Percentiles rank a stretch among this genome's conserved stretches.
Conservation (phyloP, 2,797 vertebrate genomes). For the Anableps anableps region DNA sequence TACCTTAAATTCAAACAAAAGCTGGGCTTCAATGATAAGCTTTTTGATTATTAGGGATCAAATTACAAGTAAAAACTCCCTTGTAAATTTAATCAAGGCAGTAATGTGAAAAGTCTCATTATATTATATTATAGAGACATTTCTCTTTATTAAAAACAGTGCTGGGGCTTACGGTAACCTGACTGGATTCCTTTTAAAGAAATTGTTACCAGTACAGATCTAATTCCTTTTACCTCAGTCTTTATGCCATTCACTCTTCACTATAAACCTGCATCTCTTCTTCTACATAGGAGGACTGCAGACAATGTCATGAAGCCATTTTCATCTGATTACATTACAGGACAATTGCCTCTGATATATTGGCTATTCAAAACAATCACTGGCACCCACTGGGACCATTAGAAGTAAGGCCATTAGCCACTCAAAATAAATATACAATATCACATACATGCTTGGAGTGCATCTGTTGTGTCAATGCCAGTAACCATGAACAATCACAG, state of each 20-base stretch:
- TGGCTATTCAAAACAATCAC: slow-evolving; percentile 74
- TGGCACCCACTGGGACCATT: slow-evolving; percentile 59
- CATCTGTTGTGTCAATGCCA: slow-evolving; percentile 21
- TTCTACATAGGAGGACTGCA: slow-evolving; percentile 43
- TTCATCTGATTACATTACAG: slow-evolving; percentile 76
- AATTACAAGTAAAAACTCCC: slow-evolving; percentile 35
- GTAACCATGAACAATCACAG: background rate
- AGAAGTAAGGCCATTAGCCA: slow-evolving; percentile 33
- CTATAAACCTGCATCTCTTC: slow-evolving; percentile 56
- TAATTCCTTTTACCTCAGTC: slow-evolving; percentile 62
- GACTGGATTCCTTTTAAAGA: slow-evolving; percentile 64
- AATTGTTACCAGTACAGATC: slow-evolving; percentile 57
- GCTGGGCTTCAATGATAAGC: slow-evolving; percentile 18
- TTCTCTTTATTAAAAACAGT: slow-evolving; percentile 62
- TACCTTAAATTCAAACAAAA: slow-evolving; percentile 20
- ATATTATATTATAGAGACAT: slow-evolving; percentile 17
- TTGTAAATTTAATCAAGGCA: slow-evolving; percentile 53
- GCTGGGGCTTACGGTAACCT: slow-evolving; percentile 61
- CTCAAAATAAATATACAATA: slow-evolving; percentile 51
- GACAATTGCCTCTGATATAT: slow-evolving; percentile 73
- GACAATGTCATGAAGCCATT: slow-evolving; percentile 75
- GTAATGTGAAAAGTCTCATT: slow-evolving; percentile 53
- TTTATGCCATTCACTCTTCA: slow-evolving; percentile 43
- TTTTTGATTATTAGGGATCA: slow-evolving; percentile 45
- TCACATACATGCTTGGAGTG: slow-evolving; percentile 33